Base-by-base conservation (phyloP, 92 coral and sea anemone genomes). In the Epizoanthus stellaris region DNA sequence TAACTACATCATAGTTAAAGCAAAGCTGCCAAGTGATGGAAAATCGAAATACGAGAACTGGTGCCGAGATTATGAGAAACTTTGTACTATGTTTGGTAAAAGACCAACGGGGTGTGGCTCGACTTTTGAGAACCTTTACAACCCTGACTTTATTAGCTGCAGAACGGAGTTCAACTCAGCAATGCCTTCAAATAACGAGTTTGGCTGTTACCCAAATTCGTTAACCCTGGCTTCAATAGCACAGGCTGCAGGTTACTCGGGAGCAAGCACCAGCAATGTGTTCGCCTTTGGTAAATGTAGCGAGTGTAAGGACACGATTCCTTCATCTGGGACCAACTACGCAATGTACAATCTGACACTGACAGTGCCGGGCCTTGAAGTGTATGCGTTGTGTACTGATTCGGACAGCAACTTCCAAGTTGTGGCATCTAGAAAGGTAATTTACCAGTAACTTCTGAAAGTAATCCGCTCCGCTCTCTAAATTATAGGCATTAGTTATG, bases 21-120 rank as follows among this genome's bases (percentile, higher is more conserved):
- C 65, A 5, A 56, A 70, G 36, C 17, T 83, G 10, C 87, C 87
- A 6, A 43, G 49, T 43, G 65, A 82, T 53, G 23, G 53, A 66
- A 20, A 47, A 5, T 82, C 86, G 49, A 49, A 75, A 21, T 76
- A 82, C 62, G 87, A 83, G 19, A 87, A 79, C 75, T 91, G 93
- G 93, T 91, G 93, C 69, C 69, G 85, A 23, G 93, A 91, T 53
- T 91, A 91, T 58, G 88, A 87, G 72, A 79, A 86, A 5, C 75
- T 91, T 19, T 91, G 93, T 54, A 65, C 59, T 15, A 68, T 84
- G 7, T 83, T 63, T 65, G 86, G 90, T 34, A 85, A 87, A 59
- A 80, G 45, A 2, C 90, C 90, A 7, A 87, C 90, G 4, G 90
- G 90, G 9, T 87, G 90, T 61, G 90, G 90, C 14, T 17, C 4